Base-by-base conservation (phyloP, 2,888 invertebrate genomes). In the Monopis laevigella region DNA sequence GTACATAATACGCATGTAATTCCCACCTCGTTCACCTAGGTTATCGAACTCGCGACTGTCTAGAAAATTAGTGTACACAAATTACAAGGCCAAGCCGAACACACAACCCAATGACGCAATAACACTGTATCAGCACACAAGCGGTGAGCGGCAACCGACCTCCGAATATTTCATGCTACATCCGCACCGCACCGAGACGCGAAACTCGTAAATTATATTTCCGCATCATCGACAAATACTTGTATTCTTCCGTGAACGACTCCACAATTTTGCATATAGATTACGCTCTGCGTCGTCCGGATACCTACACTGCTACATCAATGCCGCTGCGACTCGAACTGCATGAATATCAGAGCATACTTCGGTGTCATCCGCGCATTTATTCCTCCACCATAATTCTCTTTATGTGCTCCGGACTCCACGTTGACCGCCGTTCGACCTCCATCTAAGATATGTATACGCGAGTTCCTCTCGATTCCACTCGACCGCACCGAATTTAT, bases 131-230 rank as follows among this genome's bases (percentile, higher is more conserved):
- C 32, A 32, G n/a, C n/a, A 3, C 6, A 17, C 32, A 32, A 50
- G 49, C 58, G 54, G 26, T 28, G 40, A 40, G 55, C 63, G 59
- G 59, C 55, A 68, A 69, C 67, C 70, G 30, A 30, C 69, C 70
- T 62, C 55, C 54, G 52, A 62, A 61, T 65, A 62, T 65, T 65
- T 57, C 60, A 57, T 54, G 48, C 43, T 47, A 46, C 45, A 47
- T 48, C 54, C 49, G 53, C 53, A 48, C 54, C 49, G 53, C 53
- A 29, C 10, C 29, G 54, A 59, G 58, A 63, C 70, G 58, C 50
- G 48, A 49, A 50, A 57, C 56, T 65, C 63, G 59, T 72, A 65
- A 67, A 67, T 66, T 62, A 59, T 62, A 61, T 66, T 71, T 72
- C 73, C 74, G 65, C 65, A 51, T 66, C 65, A 65, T 66, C 59